Evolutionary conservation across 2,797 vertebrate species (phyloP), one percentile per base, ranked within the genome.

Genomic region (Bovichtus diacanthus): DNA sequence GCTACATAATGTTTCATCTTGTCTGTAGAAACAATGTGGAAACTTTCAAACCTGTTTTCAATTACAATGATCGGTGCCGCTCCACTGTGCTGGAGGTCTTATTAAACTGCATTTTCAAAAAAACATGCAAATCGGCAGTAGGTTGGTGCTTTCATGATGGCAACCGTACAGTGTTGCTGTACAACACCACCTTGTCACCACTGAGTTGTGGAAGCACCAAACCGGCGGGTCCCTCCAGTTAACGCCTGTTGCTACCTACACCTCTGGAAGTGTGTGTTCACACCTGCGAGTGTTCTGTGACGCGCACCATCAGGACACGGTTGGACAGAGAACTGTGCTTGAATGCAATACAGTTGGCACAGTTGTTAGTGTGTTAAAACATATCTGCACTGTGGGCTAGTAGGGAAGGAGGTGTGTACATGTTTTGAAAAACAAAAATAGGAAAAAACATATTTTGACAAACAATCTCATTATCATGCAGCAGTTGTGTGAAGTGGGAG

Each of bases 201-300:
- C 4, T 41, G 31, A 85, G 77, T 60, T 79, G 67, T 29, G 39
- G 38, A 61, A 61, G 70, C 65, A 72, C 18, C 27, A 65, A 59
- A 66, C 72, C 2, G 9, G 58, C 4, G 13, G 36, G 67, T 78
- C 50, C 55, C 61, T 71, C 5, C 23, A 72, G 61, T 82, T 75
- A 56, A 67, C 38, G 9, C 68, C 44, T 64, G 44, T 51, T 73
- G 71, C 47, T 80, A 66, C 67, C 53, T 74, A 46, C 74, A 86
- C 76, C 43, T 83, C 70, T 66, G 23, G 70, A 80, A 58, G 65
- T 83, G 63, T 70, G 68, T 69, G 82, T 83, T 87, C 74, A 82
- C 87, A 76, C 78, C 58, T 71, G 39, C 3, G 50, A 47, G 49
- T 27, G 46, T 23, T 60, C 65, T 53, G 59, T 54, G 80, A 71